Evolutionary conservation across 2,113 vertebrate genomes (phyloP).

Genomic region (Echinops telfairi): DNA sequence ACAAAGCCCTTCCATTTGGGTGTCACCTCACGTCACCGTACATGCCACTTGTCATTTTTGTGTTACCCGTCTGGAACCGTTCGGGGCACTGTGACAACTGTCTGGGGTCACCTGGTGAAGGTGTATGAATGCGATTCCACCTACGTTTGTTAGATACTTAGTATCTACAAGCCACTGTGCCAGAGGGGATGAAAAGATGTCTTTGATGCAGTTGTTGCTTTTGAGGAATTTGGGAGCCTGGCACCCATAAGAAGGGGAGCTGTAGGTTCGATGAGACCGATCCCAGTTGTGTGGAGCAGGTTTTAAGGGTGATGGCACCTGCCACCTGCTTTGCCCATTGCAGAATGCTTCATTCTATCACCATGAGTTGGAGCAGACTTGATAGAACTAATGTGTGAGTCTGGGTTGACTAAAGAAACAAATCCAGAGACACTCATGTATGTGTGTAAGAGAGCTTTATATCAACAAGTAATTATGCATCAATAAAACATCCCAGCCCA

Average conservation of each 20-base stretch:
- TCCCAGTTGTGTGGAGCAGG: background rate
- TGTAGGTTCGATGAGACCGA: background rate
- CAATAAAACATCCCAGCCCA: too few species aligned
- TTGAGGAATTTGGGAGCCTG: conserved; percentile 21
- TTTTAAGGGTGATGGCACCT: background rate
- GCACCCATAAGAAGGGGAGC: background rate
- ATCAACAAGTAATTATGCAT: too few species aligned
- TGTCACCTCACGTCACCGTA: background rate
- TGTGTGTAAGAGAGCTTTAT: too few species aligned
- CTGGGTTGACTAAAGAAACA: too few species aligned
- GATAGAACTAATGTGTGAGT: too few species aligned
- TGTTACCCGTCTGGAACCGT: background rate
- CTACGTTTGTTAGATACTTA: background rate
- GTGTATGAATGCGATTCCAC: background rate
- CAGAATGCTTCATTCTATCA: background rate
- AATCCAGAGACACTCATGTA: too few species aligned
- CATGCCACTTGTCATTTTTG: background rate
- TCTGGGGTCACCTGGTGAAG: background rate
- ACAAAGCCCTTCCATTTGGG: background rate
- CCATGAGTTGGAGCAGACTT: too few species aligned
- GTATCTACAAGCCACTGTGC: background rate
- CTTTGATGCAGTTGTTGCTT: background rate
- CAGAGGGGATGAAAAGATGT: background rate
- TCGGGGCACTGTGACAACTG: background rate
- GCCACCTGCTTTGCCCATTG: background rate